These are phyloP conservation scores for Polydrusus pterygomalis DNA, from an alignment of 2,888 invertebrate genomes.

Conservation along the genomic window DNA sequence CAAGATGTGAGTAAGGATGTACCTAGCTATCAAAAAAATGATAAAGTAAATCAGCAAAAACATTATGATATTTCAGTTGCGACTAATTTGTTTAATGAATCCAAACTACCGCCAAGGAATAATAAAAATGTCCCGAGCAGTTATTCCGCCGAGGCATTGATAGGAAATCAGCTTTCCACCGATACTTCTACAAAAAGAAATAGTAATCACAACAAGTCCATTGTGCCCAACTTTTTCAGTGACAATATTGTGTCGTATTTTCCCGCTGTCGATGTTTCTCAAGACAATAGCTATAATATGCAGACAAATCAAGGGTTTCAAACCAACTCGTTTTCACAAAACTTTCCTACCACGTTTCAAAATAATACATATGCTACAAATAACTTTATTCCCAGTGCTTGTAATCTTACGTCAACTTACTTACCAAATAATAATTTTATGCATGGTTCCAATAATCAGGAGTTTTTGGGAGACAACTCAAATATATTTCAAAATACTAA, in stretches of 20 bases:
- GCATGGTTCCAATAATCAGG: conserved; percentile 62
- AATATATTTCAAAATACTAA: conserved; percentile 57
- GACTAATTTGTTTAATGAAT: conserved; percentile 58
- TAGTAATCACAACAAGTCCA: conserved; percentile 63
- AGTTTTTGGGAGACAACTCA: conserved; percentile 59
- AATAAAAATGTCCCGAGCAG: conserved; percentile 65
- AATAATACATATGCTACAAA: conserved; percentile 65
- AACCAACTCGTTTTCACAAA: conserved; percentile 63
- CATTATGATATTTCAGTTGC: conserved; percentile 26
- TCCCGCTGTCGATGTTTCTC: conserved; percentile 67
- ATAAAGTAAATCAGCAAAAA: conserved; percentile 31
- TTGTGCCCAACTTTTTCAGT: conserved; percentile 66
- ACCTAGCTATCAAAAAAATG: conserved; percentile 33
- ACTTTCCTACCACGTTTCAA: conserved; percentile 63
- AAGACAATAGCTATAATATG: conserved; percentile 66
- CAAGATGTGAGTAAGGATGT: conserved; percentile 37
- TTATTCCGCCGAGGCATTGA: conserved; percentile 71
- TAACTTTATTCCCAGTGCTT: conserved; percentile 64
- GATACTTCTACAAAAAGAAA: conserved; percentile 60
- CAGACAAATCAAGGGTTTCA: conserved; percentile 68
- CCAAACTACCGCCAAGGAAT: conserved; percentile 58
- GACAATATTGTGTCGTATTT: conserved; percentile 70
- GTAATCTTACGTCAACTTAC: conserved; percentile 65
- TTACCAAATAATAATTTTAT: conserved; percentile 65
- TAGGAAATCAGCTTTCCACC: conserved; percentile 65